Conservation (phyloP, 2,888 invertebrate genomes). For the Harmothoe impar region DNA sequence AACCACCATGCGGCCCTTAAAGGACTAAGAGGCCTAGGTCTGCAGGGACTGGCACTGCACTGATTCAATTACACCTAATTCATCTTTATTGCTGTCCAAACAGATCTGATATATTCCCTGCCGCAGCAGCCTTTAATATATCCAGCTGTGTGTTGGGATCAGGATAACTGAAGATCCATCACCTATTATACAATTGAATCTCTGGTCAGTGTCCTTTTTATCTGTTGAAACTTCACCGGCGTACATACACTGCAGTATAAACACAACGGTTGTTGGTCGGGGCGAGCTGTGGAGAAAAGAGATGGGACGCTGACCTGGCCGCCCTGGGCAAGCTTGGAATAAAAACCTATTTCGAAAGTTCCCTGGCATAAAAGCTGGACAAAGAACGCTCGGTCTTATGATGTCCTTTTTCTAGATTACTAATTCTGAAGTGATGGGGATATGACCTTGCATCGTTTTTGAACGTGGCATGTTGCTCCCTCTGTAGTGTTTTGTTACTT, state of each 20-base stretch:
- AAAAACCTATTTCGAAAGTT: not conserved
- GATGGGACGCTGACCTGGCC: not conserved
- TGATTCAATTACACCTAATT: slow-evolving; percentile 10
- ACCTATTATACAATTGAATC: not conserved
- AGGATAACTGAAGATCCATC: not conserved
- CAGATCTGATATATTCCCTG: not conserved
- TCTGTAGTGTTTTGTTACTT: not conserved
- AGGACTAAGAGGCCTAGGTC: not conserved
- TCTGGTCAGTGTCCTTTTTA: not conserved
- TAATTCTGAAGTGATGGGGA: not conserved
- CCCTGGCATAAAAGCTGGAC: slow-evolving; percentile 7
- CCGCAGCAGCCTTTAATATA: not conserved
- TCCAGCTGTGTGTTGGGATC: not conserved
- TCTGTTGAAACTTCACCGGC: not conserved
- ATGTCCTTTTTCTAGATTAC: not conserved
- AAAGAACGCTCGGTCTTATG: not conserved
- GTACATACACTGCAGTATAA: too few relatives aligned
- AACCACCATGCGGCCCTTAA: too few relatives aligned
- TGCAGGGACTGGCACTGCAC: not conserved
- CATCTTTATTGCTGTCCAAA: not conserved
- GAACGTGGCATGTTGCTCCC: not conserved
- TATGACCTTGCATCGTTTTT: not conserved
- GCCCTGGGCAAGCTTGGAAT: not conserved
- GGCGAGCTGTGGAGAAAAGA: not conserved
- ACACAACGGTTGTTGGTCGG: not conserved